A percentile compares a stretch with the other conserved stretches of the same genome.
phyloP scores from a whole-genome alignment of 2,888 invertebrate genomes.

The Cheilosia variabilis region DNA sequence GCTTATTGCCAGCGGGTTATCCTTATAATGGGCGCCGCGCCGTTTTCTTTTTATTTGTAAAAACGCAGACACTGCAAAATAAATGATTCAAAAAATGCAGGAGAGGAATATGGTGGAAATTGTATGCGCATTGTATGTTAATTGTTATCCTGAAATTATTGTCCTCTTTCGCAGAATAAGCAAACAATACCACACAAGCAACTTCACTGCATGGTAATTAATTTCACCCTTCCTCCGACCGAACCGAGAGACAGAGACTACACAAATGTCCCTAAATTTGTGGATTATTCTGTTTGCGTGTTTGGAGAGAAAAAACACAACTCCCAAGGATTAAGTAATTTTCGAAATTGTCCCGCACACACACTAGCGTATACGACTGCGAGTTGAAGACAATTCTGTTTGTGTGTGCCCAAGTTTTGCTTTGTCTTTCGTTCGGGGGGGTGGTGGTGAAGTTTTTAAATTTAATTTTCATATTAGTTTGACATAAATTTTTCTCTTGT shows the following conservation, averaged over 20 bases:
- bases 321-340: slow-evolving; percentile 65
- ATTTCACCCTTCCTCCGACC: slow-evolving; percentile 15
- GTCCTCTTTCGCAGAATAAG: slow-evolving; percentile 57
- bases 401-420: slow-evolving; percentile 14
- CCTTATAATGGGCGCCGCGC: slow-evolving; percentile 15
- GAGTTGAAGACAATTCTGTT: neutral
- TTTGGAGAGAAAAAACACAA: slow-evolving; percentile 5
- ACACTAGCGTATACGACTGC: slow-evolving; percentile 37
- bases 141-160: slow-evolving; percentile 73
- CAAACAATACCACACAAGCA: neutral
- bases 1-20: slow-evolving; percentile 48
- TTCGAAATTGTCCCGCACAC: slow-evolving; percentile 70
- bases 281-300: neutral
- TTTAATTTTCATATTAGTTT: slow-evolving; percentile 74
- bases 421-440: neutral
- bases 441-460: slow-evolving; percentile 56
- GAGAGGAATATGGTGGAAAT: slow-evolving; percentile 38
- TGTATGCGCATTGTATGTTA: slow-evolving; percentile 73
- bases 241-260: slow-evolving; percentile 30
- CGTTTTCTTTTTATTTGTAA: slow-evolving; percentile 33
- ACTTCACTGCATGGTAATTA: slow-evolving; percentile 64
- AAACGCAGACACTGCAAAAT: slow-evolving; percentile 60
- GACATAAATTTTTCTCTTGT: slow-evolving; percentile 52
- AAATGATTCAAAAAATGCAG: slow-evolving; percentile 72
- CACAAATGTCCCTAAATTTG: slow-evolving; percentile 10